Evolutionary conservation across 2,888 invertebrate species (phyloP).

Genomic region (Thyatira batis): DNA sequence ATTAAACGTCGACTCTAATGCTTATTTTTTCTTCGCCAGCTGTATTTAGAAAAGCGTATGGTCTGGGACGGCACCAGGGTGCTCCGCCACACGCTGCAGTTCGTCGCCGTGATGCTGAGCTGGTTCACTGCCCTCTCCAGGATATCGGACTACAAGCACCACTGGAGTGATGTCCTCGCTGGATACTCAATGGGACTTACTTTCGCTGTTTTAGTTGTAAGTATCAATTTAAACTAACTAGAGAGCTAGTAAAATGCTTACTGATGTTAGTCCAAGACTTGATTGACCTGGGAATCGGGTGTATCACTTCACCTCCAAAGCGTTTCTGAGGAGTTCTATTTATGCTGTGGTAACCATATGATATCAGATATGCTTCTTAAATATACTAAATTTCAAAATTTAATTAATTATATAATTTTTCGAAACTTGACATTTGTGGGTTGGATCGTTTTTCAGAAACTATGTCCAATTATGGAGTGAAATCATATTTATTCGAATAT

Average conservation of each 20-base stretch:
- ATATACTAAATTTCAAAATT: too few relatives aligned
- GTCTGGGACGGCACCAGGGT: slow-evolving; percentile 90
- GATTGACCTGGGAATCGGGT: too few relatives aligned
- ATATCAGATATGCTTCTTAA: too few relatives aligned
- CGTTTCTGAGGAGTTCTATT: too few relatives aligned
- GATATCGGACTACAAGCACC: slow-evolving; percentile 97
- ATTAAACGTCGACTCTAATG: background rate
- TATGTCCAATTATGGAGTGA: too few relatives aligned
- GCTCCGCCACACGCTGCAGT: slow-evolving; percentile 91
- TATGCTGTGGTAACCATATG: too few relatives aligned
- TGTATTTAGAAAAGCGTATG: slow-evolving; percentile 93
- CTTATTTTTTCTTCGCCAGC: slow-evolving; percentile 68
- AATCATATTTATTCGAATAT: too few relatives aligned
- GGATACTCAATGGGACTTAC: slow-evolving; percentile 87
- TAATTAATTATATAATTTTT: too few relatives aligned
- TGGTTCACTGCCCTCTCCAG: slow-evolving; percentile 94
- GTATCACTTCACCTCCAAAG: too few relatives aligned
- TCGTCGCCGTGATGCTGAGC: slow-evolving; percentile 88
- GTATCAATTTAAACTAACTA: slow-evolving; percentile 38
- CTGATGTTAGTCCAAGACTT: too few relatives aligned
- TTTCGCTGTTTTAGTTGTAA: slow-evolving; percentile 87
- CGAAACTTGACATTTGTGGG: too few relatives aligned
- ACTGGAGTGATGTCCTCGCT: slow-evolving; percentile 97
- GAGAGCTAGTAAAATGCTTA: background rate
- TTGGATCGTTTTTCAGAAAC: too few relatives aligned